phyloP scores from a whole-genome alignment of 2,888 invertebrate genomes.

The Scrobipalpa costella region DNA sequence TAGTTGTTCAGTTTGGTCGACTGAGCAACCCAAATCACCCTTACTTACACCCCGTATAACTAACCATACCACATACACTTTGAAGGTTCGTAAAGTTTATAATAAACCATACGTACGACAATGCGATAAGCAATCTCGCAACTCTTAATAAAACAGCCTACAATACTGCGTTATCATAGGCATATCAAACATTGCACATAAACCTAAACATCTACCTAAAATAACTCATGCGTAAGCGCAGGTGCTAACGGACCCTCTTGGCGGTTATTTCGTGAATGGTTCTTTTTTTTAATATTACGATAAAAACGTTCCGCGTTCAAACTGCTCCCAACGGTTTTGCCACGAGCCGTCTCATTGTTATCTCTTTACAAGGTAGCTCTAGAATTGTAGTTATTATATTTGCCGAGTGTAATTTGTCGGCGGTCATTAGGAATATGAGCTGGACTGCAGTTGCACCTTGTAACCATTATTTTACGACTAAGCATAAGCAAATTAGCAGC shows the following conservation, averaged over 20 bases:
- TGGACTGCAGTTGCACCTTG: slow-evolving; percentile 1
- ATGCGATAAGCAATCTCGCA: slow-evolving; percentile 6
- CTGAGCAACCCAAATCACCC: no score
- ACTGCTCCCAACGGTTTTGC: slow-evolving; percentile 22
- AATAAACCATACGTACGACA: neutral
- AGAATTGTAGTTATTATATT: slow-evolving; percentile 16
- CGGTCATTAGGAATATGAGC: neutral
- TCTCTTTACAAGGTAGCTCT: neutral
- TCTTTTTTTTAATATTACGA: slow-evolving; percentile 34
- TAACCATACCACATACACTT: no score
- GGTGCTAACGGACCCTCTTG: slow-evolving; percentile 72
- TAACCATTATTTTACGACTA: neutral
- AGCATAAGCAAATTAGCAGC: neutral
- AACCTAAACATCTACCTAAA: slow-evolving; percentile 31
- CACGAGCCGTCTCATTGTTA: slow-evolving; percentile 14
- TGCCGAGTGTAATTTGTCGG: slow-evolving; percentile 4
- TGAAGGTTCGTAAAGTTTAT: no score
- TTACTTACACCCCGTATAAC: no score
- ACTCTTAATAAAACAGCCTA: neutral
- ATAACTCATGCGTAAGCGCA: slow-evolving; percentile 39
- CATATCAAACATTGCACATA: slow-evolving; percentile 12
- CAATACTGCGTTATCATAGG: slow-evolving; percentile 5
- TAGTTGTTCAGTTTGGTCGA: no score
- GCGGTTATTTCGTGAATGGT: slow-evolving; percentile 72
- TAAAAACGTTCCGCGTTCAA: slow-evolving; percentile 53